Conservation (phyloP, 53 echinoderm and acorn worm genomes). For the Patiria pectinifera region DNA sequence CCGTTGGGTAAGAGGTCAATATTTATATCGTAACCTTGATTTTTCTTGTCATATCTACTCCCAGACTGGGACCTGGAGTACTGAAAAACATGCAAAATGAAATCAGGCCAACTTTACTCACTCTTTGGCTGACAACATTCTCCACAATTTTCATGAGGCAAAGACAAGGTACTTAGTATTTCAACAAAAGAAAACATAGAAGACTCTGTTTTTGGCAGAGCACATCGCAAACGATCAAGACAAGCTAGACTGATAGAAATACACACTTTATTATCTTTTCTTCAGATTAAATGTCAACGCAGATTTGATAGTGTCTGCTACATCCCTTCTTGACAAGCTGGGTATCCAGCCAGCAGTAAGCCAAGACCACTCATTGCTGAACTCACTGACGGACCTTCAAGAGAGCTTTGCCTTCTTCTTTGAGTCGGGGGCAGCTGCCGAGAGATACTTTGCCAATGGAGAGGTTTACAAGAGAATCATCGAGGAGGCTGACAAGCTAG, state of each 20-base stretch:
- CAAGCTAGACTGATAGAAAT: too few relatives aligned
- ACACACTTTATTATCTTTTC: not conserved
- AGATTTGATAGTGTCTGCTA: slow-evolving; percentile 93
- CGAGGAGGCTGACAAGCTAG: slow-evolving; percentile 76
- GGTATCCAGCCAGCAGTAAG: slow-evolving; percentile 59
- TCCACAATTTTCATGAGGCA: too few relatives aligned
- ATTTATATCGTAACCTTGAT: not conserved
- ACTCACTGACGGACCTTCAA: slow-evolving; percentile 76
- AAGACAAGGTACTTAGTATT: too few relatives aligned
- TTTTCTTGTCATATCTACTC: too few relatives aligned
- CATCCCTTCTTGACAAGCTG: slow-evolving; percentile 74
- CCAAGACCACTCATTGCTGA: slow-evolving; percentile 69
- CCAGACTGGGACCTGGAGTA: too few relatives aligned
- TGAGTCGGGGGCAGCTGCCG: slow-evolving; percentile 83
- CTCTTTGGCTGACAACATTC: too few relatives aligned
- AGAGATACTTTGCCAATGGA: slow-evolving; percentile 79
- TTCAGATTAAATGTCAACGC: slow-evolving; percentile 90
- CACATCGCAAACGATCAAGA: too few relatives aligned
- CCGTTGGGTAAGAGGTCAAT: slow-evolving; percentile 45
- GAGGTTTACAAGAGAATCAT: slow-evolving; percentile 72
- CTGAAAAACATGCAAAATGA: too few relatives aligned
- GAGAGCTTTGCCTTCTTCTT: slow-evolving; percentile 83
- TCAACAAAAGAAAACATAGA: too few relatives aligned
- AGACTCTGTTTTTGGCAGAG: too few relatives aligned
- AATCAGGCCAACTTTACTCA: too few relatives aligned